Base-by-base conservation (phyloP, 2,797 vertebrate species). In the Rhinella marina region DNA sequence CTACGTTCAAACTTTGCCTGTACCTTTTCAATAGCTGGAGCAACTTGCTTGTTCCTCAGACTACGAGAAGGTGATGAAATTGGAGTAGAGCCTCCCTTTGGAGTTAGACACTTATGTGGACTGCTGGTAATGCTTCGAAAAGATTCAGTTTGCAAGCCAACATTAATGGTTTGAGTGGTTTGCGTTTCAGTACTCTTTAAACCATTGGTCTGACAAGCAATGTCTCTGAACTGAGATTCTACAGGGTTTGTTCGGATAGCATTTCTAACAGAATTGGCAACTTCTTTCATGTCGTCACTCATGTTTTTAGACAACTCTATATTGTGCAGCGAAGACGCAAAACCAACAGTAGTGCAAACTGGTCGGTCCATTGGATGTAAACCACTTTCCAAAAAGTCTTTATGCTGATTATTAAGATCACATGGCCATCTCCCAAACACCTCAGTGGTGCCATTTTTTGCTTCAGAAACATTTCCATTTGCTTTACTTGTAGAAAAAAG, bases 251-350 rank as follows among this genome's bases (percentile, higher is more conserved):
- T 96, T 88, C 96, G 96, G 91, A 97, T 96, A 75, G 96, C 94
- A 0, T 96, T 97, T 75, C 97, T 95, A 70, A 97, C 97, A 0
- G 97, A 99, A 92, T 97, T 98, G 21, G 98, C 98, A 0, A 98
- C 98, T 92, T 99, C 98, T 93, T 99, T 99, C 98, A 99, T 99
- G 90, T 99, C 98, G 0, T 99, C 98, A 0, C 98, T 99, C 96
- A 99, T 91, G 92, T 99, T 99, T 90, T 96, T 96, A 82, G 97
- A 96, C 91, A 99, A 94, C 93, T 98, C 96, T 66, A 99, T 94
- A 92, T 95, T 95, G 90, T 94, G 95, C 92, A 98, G 91, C 0
- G 96, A 93, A 8, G 97, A 95, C 41, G 97, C 90, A 86, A 96
- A 98, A 29, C 96, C 95, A 87, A 97, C 93, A 0, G 97, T 93